A percentile compares a stretch with the other conserved stretches of the same genome.
Conservation (phyloP, 2,888 invertebrate genomes). For the Thecophora atra region DNA sequence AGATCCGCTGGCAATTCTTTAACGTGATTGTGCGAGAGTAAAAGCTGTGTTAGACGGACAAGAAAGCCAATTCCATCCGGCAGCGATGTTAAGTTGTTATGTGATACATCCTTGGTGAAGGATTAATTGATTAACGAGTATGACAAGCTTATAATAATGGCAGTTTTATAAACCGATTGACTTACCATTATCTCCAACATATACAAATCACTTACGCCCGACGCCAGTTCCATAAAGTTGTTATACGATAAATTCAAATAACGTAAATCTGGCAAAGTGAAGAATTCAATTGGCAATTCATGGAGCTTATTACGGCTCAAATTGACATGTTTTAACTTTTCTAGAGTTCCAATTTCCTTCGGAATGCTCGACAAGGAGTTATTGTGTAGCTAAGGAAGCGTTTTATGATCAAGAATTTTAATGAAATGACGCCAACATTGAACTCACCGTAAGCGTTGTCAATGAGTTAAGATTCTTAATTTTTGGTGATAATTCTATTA, state of each 20-base stretch:
- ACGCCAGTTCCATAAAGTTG: slow-evolving; percentile 72
- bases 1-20: slow-evolving; percentile 82
- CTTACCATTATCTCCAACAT: slow-evolving; percentile 80
- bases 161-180: not conserved
- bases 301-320: slow-evolving; percentile 76
- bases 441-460: slow-evolving; percentile 73
- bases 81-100: slow-evolving; percentile 77
- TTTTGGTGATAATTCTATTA: slow-evolving; percentile 73
- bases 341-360: slow-evolving; percentile 76
- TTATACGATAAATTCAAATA: slow-evolving; percentile 81
- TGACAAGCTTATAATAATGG: too few relatives aligned
- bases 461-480: slow-evolving; percentile 75
- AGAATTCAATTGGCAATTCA: slow-evolving; percentile 73
- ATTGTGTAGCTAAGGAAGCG: slow-evolving; percentile 77
- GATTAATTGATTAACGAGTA: not conserved
- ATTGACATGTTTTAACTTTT: slow-evolving; percentile 74
- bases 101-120: slow-evolving; percentile 75
- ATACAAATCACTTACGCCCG: slow-evolving; percentile 80
- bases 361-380: slow-evolving; percentile 81
- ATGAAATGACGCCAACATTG: not conserved
- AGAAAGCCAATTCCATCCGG: slow-evolving; percentile 86
- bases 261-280: slow-evolving; percentile 75
- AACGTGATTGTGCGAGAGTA: slow-evolving; percentile 79
- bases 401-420: not conserved
- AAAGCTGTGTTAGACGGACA: slow-evolving; percentile 78